phyloP scores from a whole-genome alignment of 2,888 invertebrate genomes.

The Timema podura region DNA sequence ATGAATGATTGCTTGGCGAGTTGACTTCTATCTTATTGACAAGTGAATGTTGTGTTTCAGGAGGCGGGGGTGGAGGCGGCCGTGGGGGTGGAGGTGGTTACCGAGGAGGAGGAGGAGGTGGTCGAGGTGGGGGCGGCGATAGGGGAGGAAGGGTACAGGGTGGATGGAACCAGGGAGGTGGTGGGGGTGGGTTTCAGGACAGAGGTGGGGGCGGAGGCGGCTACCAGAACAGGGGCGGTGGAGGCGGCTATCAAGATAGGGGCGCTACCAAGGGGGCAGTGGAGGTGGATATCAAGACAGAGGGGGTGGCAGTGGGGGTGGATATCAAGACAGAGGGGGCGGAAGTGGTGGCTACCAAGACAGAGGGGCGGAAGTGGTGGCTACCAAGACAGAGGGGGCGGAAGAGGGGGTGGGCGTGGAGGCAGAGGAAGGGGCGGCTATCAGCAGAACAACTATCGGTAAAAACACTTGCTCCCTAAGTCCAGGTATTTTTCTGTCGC shows the following conservation, averaged over 20 bases:
- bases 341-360: slow-evolving; percentile 19
- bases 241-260: slow-evolving; percentile 38
- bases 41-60: slow-evolving; percentile 40
- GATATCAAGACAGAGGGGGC: slow-evolving; percentile 19
- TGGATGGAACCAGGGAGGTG: slow-evolving; percentile 26
- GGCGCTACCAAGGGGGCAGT: slow-evolving; percentile 5
- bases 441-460: slow-evolving; percentile 5
- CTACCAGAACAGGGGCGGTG: slow-evolving; percentile 40
- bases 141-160: slow-evolving; percentile 3
- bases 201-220: slow-evolving; percentile 35
- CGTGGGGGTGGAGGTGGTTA: slow-evolving; percentile 42
- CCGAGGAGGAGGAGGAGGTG: slow-evolving; percentile 34
- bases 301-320: slow-evolving; percentile 21
- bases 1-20: too few species aligned
- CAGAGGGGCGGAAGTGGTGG: slow-evolving; percentile 19
- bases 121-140: slow-evolving; percentile 29
- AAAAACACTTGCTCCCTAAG: background rate
- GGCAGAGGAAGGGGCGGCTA: slow-evolving; percentile 17
- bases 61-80: slow-evolving; percentile 46
- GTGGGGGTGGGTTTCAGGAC: slow-evolving; percentile 35
- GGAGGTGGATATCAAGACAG: slow-evolving; percentile 33
- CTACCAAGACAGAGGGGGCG: slow-evolving; percentile 28
- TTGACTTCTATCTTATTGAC: too few species aligned
- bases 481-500: too few species aligned
- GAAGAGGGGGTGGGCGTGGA: slow-evolving; percentile 29